A percentile compares a stretch with the other conserved stretches of the same genome.
phyloP scores from a whole-genome alignment of 1,140 invertebrate species.

The Drosophila teissieri region DNA sequence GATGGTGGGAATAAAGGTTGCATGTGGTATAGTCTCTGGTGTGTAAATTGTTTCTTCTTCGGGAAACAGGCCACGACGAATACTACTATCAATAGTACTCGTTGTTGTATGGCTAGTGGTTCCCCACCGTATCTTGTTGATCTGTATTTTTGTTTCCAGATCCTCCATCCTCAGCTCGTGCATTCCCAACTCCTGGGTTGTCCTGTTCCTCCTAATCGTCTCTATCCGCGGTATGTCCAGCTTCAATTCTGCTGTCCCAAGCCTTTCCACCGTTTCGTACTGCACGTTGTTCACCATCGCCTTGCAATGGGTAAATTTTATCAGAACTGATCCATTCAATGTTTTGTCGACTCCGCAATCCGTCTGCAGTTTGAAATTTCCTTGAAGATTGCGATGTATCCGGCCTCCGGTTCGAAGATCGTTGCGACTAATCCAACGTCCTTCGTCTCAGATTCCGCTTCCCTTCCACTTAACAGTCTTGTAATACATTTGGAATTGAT shows the following conservation, averaged over 20 bases:
- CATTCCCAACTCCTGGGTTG: not conserved
- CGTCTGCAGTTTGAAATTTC: not conserved
- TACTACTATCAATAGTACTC: not conserved
- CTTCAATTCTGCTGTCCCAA: not conserved
- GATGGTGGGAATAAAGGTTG: too few species aligned
- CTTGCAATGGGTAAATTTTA: too few species aligned
- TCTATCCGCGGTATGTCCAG: not conserved
- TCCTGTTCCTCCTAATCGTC: not conserved
- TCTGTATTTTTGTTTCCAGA: not conserved
- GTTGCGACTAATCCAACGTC: not conserved
- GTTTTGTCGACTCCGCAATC: not conserved
- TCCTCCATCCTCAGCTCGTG: not conserved
- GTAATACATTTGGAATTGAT: not conserved
- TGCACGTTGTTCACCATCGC: too few species aligned
- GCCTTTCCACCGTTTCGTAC: not conserved
- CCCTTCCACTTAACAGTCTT: not conserved
- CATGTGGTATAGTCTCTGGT: too few species aligned
- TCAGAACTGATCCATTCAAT: too few species aligned
- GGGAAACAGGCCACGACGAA: not conserved
- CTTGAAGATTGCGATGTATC: slow-evolving; percentile 5
- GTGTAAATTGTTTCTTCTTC: too few species aligned
- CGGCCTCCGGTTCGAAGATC: not conserved
- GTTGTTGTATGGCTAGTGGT: not conserved
- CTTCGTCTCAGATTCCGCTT: not conserved
- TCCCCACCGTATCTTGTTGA: too few species aligned